A percentile compares a stretch with the other conserved stretches of the same genome.
Conservation (phyloP, 1,140 invertebrate genomes). For the Drosophila grimshawi region DNA sequence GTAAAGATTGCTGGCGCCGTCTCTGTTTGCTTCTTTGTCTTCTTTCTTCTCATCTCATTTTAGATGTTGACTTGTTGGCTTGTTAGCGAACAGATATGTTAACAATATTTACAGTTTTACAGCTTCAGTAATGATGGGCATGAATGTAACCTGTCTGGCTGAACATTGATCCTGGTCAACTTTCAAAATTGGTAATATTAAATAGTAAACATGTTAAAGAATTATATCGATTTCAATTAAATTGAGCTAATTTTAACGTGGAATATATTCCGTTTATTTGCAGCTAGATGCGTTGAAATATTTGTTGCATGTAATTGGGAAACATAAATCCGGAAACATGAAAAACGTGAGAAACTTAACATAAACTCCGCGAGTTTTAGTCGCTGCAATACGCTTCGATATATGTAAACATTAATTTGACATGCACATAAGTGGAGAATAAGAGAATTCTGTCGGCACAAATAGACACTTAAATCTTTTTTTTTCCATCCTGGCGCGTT, state of each 20-base stretch:
- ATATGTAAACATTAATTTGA: slow-evolving; percentile 46
- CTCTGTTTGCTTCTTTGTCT: background rate
- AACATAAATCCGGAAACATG: slow-evolving; percentile 75
- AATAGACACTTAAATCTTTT: slow-evolving; percentile 73
- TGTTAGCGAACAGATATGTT: slow-evolving; percentile 79
- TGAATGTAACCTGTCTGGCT: slow-evolving; percentile 20
- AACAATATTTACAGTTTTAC: slow-evolving; percentile 64
- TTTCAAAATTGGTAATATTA: background rate
- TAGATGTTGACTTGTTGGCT: slow-evolving; percentile 53
- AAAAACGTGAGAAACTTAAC: slow-evolving; percentile 81
- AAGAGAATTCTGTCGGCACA: slow-evolving; percentile 35
- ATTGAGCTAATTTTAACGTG: too few species aligned
- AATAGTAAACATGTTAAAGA: background rate
- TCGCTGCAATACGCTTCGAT: slow-evolving; percentile 19
- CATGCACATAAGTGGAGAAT: slow-evolving; percentile 29
- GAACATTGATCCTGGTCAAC: background rate
- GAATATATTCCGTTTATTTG: background rate
- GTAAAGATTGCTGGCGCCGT: slow-evolving; percentile 69
- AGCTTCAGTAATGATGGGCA: slow-evolving; percentile 40
- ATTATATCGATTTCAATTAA: background rate
- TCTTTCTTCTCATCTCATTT: slow-evolving; percentile 9
- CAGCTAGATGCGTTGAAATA: slow-evolving; percentile 19
- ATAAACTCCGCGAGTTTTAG: slow-evolving; percentile 32
- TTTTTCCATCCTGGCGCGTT: slow-evolving; percentile 41
- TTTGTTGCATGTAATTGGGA: slow-evolving; percentile 44